These are phyloP conservation scores for Erebia epiphron DNA, from an alignment of 2,888 invertebrate species.

Conservation along the genomic window DNA sequence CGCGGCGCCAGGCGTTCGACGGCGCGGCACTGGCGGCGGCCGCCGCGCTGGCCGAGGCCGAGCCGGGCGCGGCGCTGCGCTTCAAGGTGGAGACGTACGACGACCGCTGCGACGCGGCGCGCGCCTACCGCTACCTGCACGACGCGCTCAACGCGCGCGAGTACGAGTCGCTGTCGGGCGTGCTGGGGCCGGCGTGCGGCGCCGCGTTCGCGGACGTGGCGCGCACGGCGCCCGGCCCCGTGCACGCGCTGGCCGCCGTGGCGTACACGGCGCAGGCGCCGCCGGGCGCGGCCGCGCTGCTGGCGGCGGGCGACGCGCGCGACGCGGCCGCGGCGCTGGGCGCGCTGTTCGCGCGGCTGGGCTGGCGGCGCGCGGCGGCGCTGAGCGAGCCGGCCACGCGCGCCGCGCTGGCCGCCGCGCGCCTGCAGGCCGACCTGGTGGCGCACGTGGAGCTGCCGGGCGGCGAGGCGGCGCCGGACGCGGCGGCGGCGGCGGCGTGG, in stretches of 20 bases:
- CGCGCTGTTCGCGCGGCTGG: slow-evolving; percentile 48
- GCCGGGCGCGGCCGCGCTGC: slow-evolving; percentile 46
- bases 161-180: slow-evolving; percentile 62
- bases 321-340: slow-evolving; percentile 46
- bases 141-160: slow-evolving; percentile 61
- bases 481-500: slow-evolving; percentile 69
- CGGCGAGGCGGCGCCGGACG: slow-evolving; percentile 45
- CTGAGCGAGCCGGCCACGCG: slow-evolving; percentile 61
- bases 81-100: slow-evolving; percentile 57
- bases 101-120: slow-evolving; percentile 61
- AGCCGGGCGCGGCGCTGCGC: slow-evolving; percentile 59
- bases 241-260: slow-evolving; percentile 61
- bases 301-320: slow-evolving; percentile 58
- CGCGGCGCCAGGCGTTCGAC: slow-evolving; percentile 52
- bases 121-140: slow-evolving; percentile 62
- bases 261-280: slow-evolving; percentile 61
- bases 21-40: slow-evolving; percentile 51
- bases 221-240: slow-evolving; percentile 52
- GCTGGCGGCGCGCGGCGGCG: slow-evolving; percentile 64
- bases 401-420: slow-evolving; percentile 52
- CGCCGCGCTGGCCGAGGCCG: slow-evolving; percentile 61
- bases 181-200: slow-evolving; percentile 69
- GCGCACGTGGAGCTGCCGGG: slow-evolving; percentile 57
- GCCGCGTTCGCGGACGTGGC: slow-evolving; percentile 65
- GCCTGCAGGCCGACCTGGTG: slow-evolving; percentile 52